Percentiles rank a stretch among this genome's conserved stretches.
Evolutionary conservation across 2,888 invertebrate species (phyloP).

Genomic region (Acanthoscelides obtectus): DNA sequence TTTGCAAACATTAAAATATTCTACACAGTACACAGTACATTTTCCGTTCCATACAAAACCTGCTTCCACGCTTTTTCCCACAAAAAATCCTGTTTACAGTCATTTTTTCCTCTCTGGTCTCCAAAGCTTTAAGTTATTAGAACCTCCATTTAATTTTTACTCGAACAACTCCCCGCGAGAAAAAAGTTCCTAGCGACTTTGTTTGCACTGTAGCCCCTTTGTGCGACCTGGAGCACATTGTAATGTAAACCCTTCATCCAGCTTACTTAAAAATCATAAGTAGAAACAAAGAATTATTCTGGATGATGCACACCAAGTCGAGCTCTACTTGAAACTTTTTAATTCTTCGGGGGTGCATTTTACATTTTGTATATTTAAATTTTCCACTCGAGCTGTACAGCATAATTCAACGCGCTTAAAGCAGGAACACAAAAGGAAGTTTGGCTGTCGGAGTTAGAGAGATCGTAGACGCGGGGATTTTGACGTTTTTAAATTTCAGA

Average conservation of each 20-base stretch:
- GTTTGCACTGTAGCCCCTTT: background rate
- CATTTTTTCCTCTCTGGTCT: background rate
- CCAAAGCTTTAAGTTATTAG: background rate
- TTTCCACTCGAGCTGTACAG: background rate
- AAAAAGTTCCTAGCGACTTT: background rate
- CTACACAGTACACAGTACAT: too few species aligned
- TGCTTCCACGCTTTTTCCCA: background rate
- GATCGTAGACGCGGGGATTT: background rate
- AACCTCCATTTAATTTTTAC: background rate
- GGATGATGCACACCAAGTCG: background rate
- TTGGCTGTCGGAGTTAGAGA: background rate
- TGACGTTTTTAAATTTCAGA: background rate
- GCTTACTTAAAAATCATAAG: background rate
- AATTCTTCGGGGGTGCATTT: background rate
- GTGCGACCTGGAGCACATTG: background rate
- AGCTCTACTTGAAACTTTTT: background rate
- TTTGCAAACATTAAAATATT: too few species aligned
- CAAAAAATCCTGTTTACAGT: background rate
- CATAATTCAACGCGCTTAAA: background rate
- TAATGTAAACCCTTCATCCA: background rate
- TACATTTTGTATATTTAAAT: background rate
- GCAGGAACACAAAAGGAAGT: background rate
- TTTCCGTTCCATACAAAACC: too few species aligned
- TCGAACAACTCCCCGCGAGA: background rate
- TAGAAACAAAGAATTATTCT: background rate